A percentile compares a stretch with the other conserved stretches of the same genome.
These are phyloP conservation scores for Diorhabda elongata DNA, from an alignment of 1,140 invertebrate species.

Conservation along the genomic window DNA sequence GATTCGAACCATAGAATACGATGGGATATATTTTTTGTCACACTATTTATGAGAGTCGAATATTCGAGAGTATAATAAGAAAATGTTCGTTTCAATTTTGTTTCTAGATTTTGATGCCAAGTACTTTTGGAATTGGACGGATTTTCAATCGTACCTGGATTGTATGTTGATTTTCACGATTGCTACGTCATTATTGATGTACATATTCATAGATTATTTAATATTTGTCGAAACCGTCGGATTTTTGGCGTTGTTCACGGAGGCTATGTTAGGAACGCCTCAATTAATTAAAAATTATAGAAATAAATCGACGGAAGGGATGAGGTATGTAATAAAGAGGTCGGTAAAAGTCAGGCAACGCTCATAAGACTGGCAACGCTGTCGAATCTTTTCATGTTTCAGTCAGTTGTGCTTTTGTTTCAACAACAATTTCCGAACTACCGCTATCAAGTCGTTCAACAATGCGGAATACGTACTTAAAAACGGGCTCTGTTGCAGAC, in stretches of 20 bases:
- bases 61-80: too few relatives aligned
- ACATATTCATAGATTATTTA: conserved; percentile 74
- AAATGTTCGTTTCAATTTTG: conserved; percentile 14
- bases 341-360: too few relatives aligned
- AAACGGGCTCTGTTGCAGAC: too few relatives aligned
- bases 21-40: too few relatives aligned
- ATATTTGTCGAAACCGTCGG: conserved; percentile 87
- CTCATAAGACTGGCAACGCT: too few relatives aligned
- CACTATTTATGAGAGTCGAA: too few relatives aligned
- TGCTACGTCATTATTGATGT: conserved; percentile 78
- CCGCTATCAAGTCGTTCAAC: too few relatives aligned
- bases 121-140: conserved; percentile 99
- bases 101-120: conserved; percentile 80
- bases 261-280: conserved; percentile 92
- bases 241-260: conserved; percentile 90
- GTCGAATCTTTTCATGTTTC: too few relatives aligned
- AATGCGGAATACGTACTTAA: too few relatives aligned
- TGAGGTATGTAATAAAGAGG: conserved; percentile 70
- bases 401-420: too few relatives aligned
- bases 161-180: conserved; percentile 86
- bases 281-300: conserved; percentile 86
- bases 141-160: conserved; percentile 94
- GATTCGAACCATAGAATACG: too few relatives aligned
- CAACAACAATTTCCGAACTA: too few relatives aligned
- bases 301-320: conserved; percentile 90